Base-by-base conservation (phyloP, 1,140 invertebrate species). In the Macrostomum lignano region DNA sequence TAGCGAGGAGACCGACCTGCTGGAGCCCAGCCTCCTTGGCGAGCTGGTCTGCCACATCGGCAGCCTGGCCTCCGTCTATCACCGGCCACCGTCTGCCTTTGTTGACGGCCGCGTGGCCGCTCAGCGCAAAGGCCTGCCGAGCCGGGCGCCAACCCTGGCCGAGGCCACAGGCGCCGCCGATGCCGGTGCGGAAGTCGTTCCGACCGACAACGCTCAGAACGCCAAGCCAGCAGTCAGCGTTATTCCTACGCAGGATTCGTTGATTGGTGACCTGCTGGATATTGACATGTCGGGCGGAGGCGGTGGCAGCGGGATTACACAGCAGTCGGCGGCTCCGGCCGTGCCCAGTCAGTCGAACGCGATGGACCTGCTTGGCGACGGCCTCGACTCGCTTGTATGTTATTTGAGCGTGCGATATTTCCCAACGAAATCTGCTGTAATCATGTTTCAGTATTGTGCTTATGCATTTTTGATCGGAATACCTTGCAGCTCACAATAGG, bases 31-130 rank as follows among this genome's bases (percentile, higher is more conserved):
- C 0, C 60, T 98, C 10, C 61, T 98, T 21, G 88, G 96, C 53
- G 88, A 98, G 61, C 65, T 98, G 17, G 93, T 98, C 46, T 96
- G 88, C 59, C 86, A 99, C 53, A 96, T 99, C 46, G 84, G 82
- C 30, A 86, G 77, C 37, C 64, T 99, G 35, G 91, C 91, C 7
- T 93, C 82, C 15, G 88, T 99, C 2, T 98, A 96, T 52, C 91
- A 99, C 49, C 96, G 96, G 58, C 91, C 91, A 19, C 91, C 91
- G 1, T 82, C 75, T 19, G 79, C 91, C 0, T 98, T 98, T 57
- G 84, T 98, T 19, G 91, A 98, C 61, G 84, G 76, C 14, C n/a
- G n/a, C n/a, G n/a, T n/a, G n/a, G n/a, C n/a, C n/a, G n/a, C n/a
- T n/a, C n/a, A n/a, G 3, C 25, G 29, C 10, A 32, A 24, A 25